phyloP scores from a whole-genome alignment of 1,140 invertebrate genomes.

The Phymorhynchus buccinoides region DNA sequence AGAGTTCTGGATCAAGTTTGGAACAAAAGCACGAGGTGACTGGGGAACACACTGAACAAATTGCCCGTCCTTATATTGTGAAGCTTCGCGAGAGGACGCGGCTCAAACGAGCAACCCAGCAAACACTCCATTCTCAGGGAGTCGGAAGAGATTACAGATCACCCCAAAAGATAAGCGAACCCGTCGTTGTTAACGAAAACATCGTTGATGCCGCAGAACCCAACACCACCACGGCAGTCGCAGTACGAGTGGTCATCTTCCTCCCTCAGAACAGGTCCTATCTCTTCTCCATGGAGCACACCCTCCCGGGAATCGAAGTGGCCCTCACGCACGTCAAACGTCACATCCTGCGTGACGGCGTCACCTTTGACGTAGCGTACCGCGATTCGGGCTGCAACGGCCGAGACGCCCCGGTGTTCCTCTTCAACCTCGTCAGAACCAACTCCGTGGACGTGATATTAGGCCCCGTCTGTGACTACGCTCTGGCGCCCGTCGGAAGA shows the following conservation, averaged over 20 bases:
- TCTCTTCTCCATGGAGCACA: slow-evolving; percentile 52
- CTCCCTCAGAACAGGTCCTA: slow-evolving; percentile 12
- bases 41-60: no score
- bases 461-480: slow-evolving; percentile 93
- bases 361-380: slow-evolving; percentile 55
- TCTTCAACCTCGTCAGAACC: slow-evolving; percentile 62
- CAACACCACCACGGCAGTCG: no score
- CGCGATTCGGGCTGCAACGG: slow-evolving; percentile 69
- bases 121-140: no score
- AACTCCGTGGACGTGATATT: slow-evolving; percentile 80
- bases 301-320: slow-evolving; percentile 54
- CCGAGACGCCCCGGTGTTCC: slow-evolving; percentile 66
- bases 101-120: no score
- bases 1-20: no score
- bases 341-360: slow-evolving; percentile 23
- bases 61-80: no score
- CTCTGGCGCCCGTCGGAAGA: slow-evolving; percentile 89
- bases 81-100: no score
- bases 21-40: no score
- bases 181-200: no score
- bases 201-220: no score
- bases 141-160: no score
- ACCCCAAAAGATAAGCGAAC: no score
- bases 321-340: slow-evolving; percentile 50
- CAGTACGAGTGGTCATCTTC: not conserved